Evolutionary conservation across 2,797 vertebrate genomes (phyloP).

Genomic region (Danio albolineatus): DNA sequence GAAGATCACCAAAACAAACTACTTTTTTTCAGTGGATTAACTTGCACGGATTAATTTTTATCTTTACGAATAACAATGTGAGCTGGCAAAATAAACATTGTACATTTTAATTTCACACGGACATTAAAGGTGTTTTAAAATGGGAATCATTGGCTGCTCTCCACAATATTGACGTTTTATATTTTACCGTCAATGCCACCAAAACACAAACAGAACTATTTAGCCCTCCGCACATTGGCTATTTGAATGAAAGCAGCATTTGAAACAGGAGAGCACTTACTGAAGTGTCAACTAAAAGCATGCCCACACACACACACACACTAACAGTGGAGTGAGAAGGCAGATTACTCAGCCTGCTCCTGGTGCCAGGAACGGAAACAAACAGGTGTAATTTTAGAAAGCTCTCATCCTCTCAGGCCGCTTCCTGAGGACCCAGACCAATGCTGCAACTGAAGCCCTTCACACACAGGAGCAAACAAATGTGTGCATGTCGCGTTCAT

Average conservation of each 20-base stretch:
- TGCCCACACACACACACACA: slow-evolving; percentile 36
- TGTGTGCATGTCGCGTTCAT: slow-evolving; percentile 18
- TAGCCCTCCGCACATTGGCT: neutral
- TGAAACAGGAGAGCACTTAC: slow-evolving; percentile 22
- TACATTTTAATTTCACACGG: too few species aligned
- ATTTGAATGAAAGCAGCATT: slow-evolving; percentile 9
- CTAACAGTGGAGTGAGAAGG: slow-evolving; percentile 66
- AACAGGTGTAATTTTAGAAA: slow-evolving; percentile 81
- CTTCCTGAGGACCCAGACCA: slow-evolving; percentile 62
- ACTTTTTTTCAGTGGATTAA: too few species aligned
- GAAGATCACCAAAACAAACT: too few species aligned
- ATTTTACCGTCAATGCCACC: neutral
- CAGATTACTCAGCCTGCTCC: slow-evolving; percentile 69
- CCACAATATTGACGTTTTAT: neutral
- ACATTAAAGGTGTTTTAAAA: neutral
- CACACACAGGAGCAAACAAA: slow-evolving; percentile 9
- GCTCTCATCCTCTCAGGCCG: slow-evolving; percentile 60
- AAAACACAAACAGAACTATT: neutral
- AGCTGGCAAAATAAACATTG: too few species aligned
- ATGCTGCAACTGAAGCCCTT: slow-evolving; percentile 46
- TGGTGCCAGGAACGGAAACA: slow-evolving; percentile 74
- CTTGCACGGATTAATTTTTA: too few species aligned
- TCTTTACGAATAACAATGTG: too few species aligned
- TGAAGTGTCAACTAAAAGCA: slow-evolving; percentile 27
- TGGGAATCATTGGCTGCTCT: neutral